Evolutionary conservation across 2,113 vertebrate genomes (phyloP).

Genomic region (Tupaia chinensis): DNA sequence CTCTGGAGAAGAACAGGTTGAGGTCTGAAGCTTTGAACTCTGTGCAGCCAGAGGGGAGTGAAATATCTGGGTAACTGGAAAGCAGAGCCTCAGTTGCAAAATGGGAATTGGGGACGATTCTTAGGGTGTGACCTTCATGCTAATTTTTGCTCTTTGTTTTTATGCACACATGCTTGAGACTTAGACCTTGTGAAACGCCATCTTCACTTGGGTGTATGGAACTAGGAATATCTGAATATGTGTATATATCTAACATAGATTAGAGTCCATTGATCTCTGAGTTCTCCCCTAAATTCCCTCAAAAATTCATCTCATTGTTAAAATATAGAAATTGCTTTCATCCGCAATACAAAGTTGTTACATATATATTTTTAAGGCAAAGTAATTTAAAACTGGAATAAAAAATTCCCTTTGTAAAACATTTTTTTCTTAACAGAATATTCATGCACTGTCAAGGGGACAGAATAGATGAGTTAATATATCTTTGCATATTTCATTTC

Average conservation of each 20-base stretch:
- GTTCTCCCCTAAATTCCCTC: background rate
- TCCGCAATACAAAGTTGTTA: background rate
- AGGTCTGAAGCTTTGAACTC: background rate
- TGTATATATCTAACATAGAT: background rate
- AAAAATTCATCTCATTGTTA: background rate
- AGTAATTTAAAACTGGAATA: background rate
- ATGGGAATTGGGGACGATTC: background rate
- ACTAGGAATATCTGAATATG: background rate
- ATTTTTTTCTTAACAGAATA: conserved; percentile 40
- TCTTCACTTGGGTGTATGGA: background rate
- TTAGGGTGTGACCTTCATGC: background rate
- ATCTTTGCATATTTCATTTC: conserved; percentile 63
- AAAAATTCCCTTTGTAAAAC: background rate
- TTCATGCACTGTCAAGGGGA: background rate
- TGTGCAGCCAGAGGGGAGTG: fast-evolving
- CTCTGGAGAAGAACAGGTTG: background rate
- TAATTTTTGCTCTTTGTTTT: background rate
- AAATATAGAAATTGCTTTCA: background rate
- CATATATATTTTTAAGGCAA: background rate
- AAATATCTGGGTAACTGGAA: background rate
- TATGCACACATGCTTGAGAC: fast-evolving
- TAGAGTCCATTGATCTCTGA: background rate
- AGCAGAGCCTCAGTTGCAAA: background rate
- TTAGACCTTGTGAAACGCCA: background rate
- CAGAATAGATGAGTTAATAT: conserved; percentile 48